Percentiles rank a stretch among this genome's conserved stretches.
Evolutionary conservation across 2,888 invertebrate species (phyloP).

Genomic region (Watsonalla binaria): DNA sequence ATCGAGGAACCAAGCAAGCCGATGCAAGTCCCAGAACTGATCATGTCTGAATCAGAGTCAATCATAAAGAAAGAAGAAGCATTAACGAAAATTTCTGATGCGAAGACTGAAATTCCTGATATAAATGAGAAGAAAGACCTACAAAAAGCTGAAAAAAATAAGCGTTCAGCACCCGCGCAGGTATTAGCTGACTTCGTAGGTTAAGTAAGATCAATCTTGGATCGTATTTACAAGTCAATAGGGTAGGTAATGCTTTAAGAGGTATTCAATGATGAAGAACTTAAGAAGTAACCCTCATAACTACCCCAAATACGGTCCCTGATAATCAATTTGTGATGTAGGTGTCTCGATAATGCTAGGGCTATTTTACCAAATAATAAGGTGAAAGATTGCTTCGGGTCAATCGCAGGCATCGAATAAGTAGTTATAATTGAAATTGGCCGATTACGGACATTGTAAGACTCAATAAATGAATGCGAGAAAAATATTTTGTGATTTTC

Average conservation of each 20-base stretch:
- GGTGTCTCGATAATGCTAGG: constrained; percentile 24
- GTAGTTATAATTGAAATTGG: constrained; percentile 29
- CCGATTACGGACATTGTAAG: constrained; percentile 29
- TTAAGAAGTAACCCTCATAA: neutral
- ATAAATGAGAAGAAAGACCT: constrained; percentile 20
- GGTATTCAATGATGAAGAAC: too few species aligned
- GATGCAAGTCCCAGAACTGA: constrained; percentile 63
- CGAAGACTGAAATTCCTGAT: constrained; percentile 22
- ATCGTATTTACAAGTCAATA: constrained; percentile 3
- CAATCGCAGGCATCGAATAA: constrained; percentile 26
- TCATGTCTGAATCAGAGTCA: constrained; percentile 49
- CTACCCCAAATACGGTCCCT: neutral
- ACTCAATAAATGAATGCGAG: constrained; percentile 36
- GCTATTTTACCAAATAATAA: constrained; percentile 68
- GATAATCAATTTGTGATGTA: constrained; percentile 2
- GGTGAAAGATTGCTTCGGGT: neutral
- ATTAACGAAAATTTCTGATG: constrained; percentile 36
- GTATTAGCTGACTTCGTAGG: constrained; percentile 9
- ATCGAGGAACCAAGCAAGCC: constrained; percentile 37
- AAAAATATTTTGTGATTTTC: neutral
- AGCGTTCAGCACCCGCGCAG: constrained; percentile 2
- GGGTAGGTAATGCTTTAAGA: neutral
- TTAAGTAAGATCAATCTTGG: constrained; percentile 6
- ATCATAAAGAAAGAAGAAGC: constrained; percentile 40
- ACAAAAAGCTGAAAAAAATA: constrained; percentile 1